These are phyloP conservation scores for Podotricha telesiphe DNA, from an alignment of 2,888 invertebrate genomes.

Conservation along the genomic window DNA sequence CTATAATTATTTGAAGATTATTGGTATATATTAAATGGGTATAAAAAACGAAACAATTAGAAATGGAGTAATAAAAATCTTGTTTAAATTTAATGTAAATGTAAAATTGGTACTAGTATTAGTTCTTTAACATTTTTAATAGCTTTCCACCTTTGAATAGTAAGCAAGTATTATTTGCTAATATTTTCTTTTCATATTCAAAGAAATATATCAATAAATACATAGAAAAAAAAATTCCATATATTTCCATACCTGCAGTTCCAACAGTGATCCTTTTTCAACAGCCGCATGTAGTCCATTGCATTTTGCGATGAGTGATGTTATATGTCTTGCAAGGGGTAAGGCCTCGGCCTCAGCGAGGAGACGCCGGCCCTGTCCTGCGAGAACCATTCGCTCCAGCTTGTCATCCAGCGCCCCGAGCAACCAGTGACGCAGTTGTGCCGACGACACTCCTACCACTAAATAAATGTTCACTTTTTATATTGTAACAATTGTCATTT, in stretches of 20 bases:
- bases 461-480: not conserved
- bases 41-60: too few relatives aligned
- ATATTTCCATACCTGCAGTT: conserved; percentile 84
- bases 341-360: conserved; percentile 65
- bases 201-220: not conserved
- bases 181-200: too few relatives aligned
- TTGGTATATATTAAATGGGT: too few relatives aligned
- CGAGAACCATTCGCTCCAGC: conserved; percentile 76
- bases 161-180: too few relatives aligned
- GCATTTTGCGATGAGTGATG: conserved; percentile 89
- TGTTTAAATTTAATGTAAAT: too few relatives aligned
- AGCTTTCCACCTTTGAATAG: too few relatives aligned
- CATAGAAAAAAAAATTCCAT: too few relatives aligned
- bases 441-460: conserved; percentile 69
- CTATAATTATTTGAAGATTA: too few relatives aligned
- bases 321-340: conserved; percentile 67
- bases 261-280: conserved; percentile 87
- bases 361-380: conserved; percentile 72
- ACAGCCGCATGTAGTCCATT: conserved; percentile 90
- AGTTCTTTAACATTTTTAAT: too few relatives aligned
- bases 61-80: too few relatives aligned
- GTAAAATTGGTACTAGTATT: too few relatives aligned
- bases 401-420: conserved; percentile 65
- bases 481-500: too few relatives aligned
- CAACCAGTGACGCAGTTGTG: conserved; percentile 71